Evolutionary conservation across 2,113 vertebrate species (phyloP), one percentile per base, ranked within the genome.

Genomic region (Trochalopteron elliotii): DNA sequence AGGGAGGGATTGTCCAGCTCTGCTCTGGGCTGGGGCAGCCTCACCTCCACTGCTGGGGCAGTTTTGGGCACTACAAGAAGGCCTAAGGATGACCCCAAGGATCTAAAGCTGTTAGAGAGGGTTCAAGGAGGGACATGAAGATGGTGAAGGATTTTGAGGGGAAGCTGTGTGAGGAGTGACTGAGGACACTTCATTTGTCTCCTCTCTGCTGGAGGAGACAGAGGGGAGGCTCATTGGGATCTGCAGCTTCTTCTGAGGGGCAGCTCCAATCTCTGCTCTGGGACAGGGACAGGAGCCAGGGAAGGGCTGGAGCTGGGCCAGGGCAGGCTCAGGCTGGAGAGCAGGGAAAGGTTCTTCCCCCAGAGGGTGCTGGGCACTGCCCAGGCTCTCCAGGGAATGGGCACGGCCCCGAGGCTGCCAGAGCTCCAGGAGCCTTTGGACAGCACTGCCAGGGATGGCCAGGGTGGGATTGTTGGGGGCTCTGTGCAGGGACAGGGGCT

Each of bases 331-430:
- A 72, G 69, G 68, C 18, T 63, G 81, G 9, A 83, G 40, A 5
- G 4, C 39, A 83, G 81, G 39, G 15, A 5, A 53, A 72, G 49
- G 40, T 5, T 63, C 68, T 64, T 63, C 57, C 57, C 80, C 68
- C 81, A 72, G 68, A 84, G 69, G 80, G 40, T 45, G 69, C 39
- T 39, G 59, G 68, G 57, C 57, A 55, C 68, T 83, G 68, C 21
- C 37, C 81, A 83, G 81, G 68, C 81, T 84, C 9, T 68, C 81
- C 81, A 84, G 68, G 81, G 57, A 72, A 55, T 74, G 82, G 82
- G 40, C 82, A 39, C 49, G 3, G 82, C 82, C 33, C 82, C 28
- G 70, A 74, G 82, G 82, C 59, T 84, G 82, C 60, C 70, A 85
- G n/a, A 85, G 70, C 83, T 75, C 42, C 50, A 57, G 69, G 59